Conservation (phyloP, 2,888 invertebrate genomes). For the Eretmocerus hayati region DNA sequence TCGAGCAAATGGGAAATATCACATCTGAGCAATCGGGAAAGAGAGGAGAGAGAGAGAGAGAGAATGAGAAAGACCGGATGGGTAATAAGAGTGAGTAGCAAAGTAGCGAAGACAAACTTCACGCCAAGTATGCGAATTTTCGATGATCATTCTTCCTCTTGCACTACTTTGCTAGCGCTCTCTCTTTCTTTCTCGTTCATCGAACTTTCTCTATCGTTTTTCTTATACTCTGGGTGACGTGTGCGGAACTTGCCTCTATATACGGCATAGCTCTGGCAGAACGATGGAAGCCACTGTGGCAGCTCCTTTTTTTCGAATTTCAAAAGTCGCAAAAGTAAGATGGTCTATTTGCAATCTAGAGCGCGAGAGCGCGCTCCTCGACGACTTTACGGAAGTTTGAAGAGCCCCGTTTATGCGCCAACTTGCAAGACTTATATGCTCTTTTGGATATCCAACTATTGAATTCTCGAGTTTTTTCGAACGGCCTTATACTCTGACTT, state of each 20-base stretch:
- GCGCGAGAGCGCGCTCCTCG: too few species aligned
- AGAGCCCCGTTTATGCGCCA: conserved; percentile 11
- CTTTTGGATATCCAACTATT: conserved; percentile 6
- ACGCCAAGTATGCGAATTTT: conserved; percentile 14
- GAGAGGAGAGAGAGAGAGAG: not conserved
- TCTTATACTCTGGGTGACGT: conserved; percentile 3
- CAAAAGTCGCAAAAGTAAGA: conserved; percentile 12
- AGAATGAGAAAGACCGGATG: not conserved
- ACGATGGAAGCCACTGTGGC: too few species aligned
- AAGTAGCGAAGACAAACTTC: conserved; percentile 13
- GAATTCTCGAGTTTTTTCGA: conserved; percentile 1
- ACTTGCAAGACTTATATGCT: conserved; percentile 1
- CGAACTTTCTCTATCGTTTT: conserved; percentile 7
- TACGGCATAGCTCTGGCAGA: too few species aligned
- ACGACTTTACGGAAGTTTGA: conserved; percentile 11
- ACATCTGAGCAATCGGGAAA: conserved; percentile 1
- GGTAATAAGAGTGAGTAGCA: conserved; percentile 12
- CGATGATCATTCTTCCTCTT: not conserved
- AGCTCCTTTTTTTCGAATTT: conserved; percentile 12
- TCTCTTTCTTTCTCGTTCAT: conserved; percentile 1
- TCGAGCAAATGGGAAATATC: conserved; percentile 12
- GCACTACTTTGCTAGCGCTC: too few species aligned
- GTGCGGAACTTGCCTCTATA: conserved; percentile 4
- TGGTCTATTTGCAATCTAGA: conserved; percentile 14
- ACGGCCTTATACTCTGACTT: too few species aligned